Evolutionary conservation across 1,140 invertebrate species (phyloP).

Genomic region (Cyphomyrmex costatus): DNA sequence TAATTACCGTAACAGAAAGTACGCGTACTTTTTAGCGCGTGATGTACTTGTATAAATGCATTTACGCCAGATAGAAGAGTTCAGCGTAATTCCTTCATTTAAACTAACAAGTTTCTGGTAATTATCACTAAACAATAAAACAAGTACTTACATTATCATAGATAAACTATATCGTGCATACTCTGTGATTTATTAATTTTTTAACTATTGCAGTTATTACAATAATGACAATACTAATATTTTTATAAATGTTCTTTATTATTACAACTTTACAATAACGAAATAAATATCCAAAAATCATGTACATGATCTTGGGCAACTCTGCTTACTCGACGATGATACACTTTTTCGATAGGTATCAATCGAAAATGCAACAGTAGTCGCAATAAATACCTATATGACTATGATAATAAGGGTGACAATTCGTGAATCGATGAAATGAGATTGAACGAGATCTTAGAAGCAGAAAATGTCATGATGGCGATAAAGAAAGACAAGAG

Average conservation of each 20-base stretch:
- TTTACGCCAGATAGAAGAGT: neutral
- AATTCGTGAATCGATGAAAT: conserved; percentile 50
- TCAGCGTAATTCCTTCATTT: conserved; percentile 8
- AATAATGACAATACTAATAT: conserved; percentile 26
- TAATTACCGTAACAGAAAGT: conserved; percentile 51
- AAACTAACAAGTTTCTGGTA: neutral
- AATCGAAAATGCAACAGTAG: conserved; percentile 24
- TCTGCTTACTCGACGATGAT: conserved; percentile 32
- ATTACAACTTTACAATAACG: conserved; percentile 73
- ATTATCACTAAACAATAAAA: neutral
- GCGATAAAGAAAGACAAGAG: neutral
- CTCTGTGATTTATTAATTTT: neutral
- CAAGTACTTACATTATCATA: neutral
- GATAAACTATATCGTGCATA: neutral
- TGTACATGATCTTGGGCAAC: conserved; percentile 65
- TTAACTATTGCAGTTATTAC: neutral
- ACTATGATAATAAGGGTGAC: conserved; percentile 56
- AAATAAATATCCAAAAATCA: conserved; percentile 82
- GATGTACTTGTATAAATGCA: neutral
- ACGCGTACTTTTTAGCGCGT: conserved; percentile 46
- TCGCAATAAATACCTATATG: conserved; percentile 85
- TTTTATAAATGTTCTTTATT: conserved; percentile 73
- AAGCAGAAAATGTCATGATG: conserved; percentile 31
- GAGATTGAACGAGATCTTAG: conserved; percentile 51
- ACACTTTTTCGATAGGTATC: conserved; percentile 9